These are phyloP conservation scores for Sebastes iracundus DNA, from an alignment of 2,797 vertebrate species.

Conservation along the genomic window DNA sequence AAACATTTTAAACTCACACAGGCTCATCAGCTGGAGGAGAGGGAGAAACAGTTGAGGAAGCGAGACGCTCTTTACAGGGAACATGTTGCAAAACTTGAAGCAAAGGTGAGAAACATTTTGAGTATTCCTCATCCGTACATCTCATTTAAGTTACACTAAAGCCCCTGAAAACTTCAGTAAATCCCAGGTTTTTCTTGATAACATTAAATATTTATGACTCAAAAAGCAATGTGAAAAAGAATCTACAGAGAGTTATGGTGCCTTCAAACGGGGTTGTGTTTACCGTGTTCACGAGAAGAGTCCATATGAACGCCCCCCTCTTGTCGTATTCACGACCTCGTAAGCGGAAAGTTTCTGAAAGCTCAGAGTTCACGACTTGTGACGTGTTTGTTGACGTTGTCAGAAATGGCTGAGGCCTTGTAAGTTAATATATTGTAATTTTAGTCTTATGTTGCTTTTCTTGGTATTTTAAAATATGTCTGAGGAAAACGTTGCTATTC, in stretches of 20 bases:
- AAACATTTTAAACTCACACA: conserved; percentile 57
- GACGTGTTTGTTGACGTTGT: too few species aligned
- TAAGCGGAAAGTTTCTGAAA: too few species aligned
- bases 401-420: too few species aligned
- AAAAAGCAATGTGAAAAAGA: background rate
- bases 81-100: conserved; percentile 88
- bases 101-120: conserved; percentile 81
- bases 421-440: too few species aligned
- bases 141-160: background rate
- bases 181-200: background rate
- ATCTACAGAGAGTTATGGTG: background rate
- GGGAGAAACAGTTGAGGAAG: conserved; percentile 86
- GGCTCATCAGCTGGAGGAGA: conserved; percentile 91
- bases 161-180: background rate
- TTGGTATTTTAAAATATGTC: too few species aligned
- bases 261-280: too few species aligned
- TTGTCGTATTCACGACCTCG: too few species aligned
- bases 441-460: rapidly evolving
- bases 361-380: too few species aligned
- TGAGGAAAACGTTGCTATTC: too few species aligned
- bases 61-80: conserved; percentile 88
- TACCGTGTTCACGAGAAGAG: too few species aligned
- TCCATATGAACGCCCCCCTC: too few species aligned
- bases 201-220: background rate
- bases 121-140: background rate